Percentiles rank a stretch among this genome's conserved stretches.
phyloP scores from a whole-genome alignment of 2,797 vertebrate species.

The Streptopelia turtur region DNA sequence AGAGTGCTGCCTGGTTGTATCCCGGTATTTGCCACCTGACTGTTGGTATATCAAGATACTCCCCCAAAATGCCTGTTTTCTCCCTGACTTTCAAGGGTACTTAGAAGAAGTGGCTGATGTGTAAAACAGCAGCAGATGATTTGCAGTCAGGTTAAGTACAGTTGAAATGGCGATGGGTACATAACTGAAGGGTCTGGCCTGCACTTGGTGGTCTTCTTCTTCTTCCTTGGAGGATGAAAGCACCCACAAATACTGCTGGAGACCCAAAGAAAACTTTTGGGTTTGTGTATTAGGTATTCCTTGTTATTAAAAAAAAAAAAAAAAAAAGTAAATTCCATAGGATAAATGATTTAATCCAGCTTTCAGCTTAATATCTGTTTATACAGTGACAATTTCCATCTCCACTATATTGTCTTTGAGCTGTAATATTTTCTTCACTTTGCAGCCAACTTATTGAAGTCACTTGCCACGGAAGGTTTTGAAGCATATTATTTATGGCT shows the following conservation, averaged over 20 bases:
- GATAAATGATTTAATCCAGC: background rate
- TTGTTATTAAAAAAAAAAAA: background rate
- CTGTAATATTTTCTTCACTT: background rate
- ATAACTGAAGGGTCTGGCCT: background rate
- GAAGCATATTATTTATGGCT: constrained; percentile 27
- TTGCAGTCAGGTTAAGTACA: background rate
- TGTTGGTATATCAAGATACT: background rate
- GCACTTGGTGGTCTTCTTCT: background rate
- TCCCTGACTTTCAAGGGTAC: background rate
- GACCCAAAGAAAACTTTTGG: background rate
- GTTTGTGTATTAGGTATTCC: background rate
- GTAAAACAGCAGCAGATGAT: background rate
- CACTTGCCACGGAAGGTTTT: constrained; percentile 10
- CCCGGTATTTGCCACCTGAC: background rate
- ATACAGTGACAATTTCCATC: background rate
- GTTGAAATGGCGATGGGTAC: rapidly evolving
- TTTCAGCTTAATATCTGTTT: background rate
- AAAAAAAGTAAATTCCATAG: background rate
- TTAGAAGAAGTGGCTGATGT: background rate
- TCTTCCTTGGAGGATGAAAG: background rate
- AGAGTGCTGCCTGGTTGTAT: background rate
- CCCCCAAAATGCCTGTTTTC: background rate
- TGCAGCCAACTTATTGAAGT: constrained; percentile 3
- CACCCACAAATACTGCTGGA: background rate
- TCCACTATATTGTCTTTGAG: background rate